Evolutionary conservation across 1,140 invertebrate genomes (phyloP), one percentile per base, ranked within the genome.

Genomic region (Aphaenogaster ashmeadi): DNA sequence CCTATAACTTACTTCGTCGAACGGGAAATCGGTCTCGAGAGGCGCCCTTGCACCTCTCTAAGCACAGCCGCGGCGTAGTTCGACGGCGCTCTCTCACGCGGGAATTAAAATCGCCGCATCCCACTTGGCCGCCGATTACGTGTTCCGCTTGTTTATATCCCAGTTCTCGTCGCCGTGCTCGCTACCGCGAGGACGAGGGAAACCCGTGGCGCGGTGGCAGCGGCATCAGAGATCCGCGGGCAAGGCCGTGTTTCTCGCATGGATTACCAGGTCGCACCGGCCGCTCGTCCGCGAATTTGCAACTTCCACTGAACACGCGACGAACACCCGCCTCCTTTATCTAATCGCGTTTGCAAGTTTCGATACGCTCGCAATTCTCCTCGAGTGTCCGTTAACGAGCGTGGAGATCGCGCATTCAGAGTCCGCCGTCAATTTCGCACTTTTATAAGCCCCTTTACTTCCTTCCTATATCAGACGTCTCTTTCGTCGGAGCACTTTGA

Each of bases 91-190:
- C 66, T 83, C 38, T 72, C 67, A 15, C 41, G 56, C 41, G 44
- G 54, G 69, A 75, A 84, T 75, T 47, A 60, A 84, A 84, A 18
- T 62, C 80, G 38, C 9, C n/a, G 50, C 80, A 60, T 84, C 80
- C 15, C 69, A 84, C 47, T 41, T 18, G 79, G 27, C 27, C 80
- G 67, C 47, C 13, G 64, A 84, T 83, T 72, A 83, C 33, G 80
- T 15, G n/a, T 47, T 27, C 41, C n/a, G 69, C 38, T 50, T 21
- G 80, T 47, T 84, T 50, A 21, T 50, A 75, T 62, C 54, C 69
- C n/a, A 47, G 69, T 60, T 21, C 50, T 41, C 15, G 54, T 62
- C 33, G 41, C 50, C 47, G 47, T 41, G 38, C 27, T 4, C 38
- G 50, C 13, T 79, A 78, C 21, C 15, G 69, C 41, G 80, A 18